These are phyloP conservation scores for Catocala fraxini DNA, from an alignment of 2,888 invertebrate genomes.

Conservation along the genomic window DNA sequence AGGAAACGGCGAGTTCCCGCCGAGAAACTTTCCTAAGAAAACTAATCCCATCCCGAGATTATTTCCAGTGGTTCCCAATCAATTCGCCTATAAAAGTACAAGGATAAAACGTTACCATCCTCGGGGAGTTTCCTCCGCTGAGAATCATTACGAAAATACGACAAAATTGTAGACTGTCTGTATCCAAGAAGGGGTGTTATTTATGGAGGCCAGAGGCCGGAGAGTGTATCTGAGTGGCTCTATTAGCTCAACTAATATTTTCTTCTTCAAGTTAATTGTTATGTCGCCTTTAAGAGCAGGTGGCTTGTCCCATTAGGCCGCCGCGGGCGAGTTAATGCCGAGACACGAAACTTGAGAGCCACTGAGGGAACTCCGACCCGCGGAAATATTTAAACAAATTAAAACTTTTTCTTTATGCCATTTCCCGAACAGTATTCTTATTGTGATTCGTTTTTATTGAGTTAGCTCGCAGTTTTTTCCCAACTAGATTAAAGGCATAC, in stretches of 20 bases:
- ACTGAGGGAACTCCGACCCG: constrained; percentile 66
- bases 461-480: constrained; percentile 59
- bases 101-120: constrained; percentile 67
- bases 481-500: constrained; percentile 21
- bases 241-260: constrained; percentile 86
- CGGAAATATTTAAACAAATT: constrained; percentile 86
- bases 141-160: constrained; percentile 83
- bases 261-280: constrained; percentile 85
- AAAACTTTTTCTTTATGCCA: constrained; percentile 82
- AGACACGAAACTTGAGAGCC: constrained; percentile 77
- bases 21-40: constrained; percentile 70
- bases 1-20: constrained; percentile 60
- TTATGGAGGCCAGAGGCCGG: constrained; percentile 79
- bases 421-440: constrained; percentile 72
- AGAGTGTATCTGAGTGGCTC: constrained; percentile 81
- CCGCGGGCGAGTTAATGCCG: constrained; percentile 75
- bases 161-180: constrained; percentile 77
- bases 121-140: constrained; percentile 67
- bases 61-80: constrained; percentile 79
- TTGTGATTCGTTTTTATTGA: constrained; percentile 75
- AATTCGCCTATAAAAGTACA: constrained; percentile 81
- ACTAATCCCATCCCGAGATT: constrained; percentile 78
- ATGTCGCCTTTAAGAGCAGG: constrained; percentile 85
- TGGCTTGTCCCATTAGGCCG: constrained; percentile 82
- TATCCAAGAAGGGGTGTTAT: constrained; percentile 79